These are phyloP conservation scores for Camponotus vicinus DNA, from an alignment of 1,140 invertebrate species.

Conservation along the genomic window DNA sequence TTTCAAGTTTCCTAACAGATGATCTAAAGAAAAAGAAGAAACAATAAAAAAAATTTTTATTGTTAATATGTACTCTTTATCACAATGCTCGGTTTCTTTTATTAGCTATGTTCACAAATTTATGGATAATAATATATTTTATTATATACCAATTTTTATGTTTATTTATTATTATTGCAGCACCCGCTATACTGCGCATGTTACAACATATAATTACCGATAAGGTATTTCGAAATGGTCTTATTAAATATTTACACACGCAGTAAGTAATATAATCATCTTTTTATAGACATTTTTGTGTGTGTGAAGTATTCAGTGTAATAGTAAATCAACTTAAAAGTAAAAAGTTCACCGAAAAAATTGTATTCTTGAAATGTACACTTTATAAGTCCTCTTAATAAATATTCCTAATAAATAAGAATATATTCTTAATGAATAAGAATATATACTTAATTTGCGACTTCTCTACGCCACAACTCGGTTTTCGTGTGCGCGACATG, in stretches of 20 bases:
- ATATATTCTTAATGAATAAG: no score
- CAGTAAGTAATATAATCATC: slow-evolving; percentile 82
- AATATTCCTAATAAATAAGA: no score
- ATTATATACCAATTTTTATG: neutral
- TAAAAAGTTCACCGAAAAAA: neutral
- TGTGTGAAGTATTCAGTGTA: no score
- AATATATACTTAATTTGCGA: no score
- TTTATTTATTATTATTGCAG: slow-evolving; percentile 70
- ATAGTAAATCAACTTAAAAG: neutral
- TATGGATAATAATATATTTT: neutral
- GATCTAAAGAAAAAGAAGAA: neutral
- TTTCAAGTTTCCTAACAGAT: neutral
- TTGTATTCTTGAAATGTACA: no score
- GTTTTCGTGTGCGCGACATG: no score
- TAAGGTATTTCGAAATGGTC: slow-evolving; percentile 84
- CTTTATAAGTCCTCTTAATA: no score
- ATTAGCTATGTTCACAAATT: neutral
- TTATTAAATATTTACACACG: slow-evolving; percentile 82
- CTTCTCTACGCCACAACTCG: no score
- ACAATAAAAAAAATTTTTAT: neutral
- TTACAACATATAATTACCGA: slow-evolving; percentile 85
- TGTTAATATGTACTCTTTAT: neutral
- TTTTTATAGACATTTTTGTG: neutral
- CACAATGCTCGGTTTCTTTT: neutral
- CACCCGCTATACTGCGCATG: slow-evolving; percentile 87